phyloP scores from a whole-genome alignment of 2,797 vertebrate species.

The Typhlichthys subterraneus region DNA sequence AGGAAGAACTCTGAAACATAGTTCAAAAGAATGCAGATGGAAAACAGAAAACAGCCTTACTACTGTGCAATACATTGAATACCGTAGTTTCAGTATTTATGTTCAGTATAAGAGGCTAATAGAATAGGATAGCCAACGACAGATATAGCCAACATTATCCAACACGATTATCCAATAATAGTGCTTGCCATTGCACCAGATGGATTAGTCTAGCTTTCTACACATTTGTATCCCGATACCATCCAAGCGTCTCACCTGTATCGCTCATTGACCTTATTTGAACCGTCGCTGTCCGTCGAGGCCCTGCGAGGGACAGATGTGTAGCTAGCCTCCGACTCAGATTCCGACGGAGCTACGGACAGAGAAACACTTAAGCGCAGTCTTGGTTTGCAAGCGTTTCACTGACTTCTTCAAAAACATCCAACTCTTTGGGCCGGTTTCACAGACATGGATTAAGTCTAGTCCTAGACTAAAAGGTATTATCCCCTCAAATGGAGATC shows the following conservation, averaged over 20 bases:
- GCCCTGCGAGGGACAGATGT: constrained; percentile 51
- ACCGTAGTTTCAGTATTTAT: no score
- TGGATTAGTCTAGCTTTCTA: background rate
- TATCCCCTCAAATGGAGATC: no score
- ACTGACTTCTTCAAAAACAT: no score
- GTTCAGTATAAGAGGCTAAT: background rate
- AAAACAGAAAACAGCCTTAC: no score
- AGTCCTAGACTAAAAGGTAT: no score
- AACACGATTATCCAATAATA: no score
- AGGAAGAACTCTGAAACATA: constrained; percentile 57
- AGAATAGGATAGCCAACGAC: background rate
- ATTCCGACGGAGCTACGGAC: constrained; percentile 55
- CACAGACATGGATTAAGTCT: no score
- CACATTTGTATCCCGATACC: no score
- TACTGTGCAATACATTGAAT: no score
- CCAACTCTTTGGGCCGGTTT: no score
- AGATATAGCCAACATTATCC: no score
- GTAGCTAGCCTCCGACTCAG: constrained; percentile 78
- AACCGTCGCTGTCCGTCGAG: constrained; percentile 33
- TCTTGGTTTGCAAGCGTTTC: background rate
- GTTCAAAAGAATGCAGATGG: background rate
- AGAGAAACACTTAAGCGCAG: background rate
- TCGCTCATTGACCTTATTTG: constrained; percentile 11
- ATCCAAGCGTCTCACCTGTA: constrained; percentile 58
- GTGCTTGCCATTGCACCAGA: background rate